Percentiles rank a stretch among this genome's conserved stretches.
phyloP scores from a whole-genome alignment of 2,797 vertebrate genomes.

The Fringilla coelebs region DNA sequence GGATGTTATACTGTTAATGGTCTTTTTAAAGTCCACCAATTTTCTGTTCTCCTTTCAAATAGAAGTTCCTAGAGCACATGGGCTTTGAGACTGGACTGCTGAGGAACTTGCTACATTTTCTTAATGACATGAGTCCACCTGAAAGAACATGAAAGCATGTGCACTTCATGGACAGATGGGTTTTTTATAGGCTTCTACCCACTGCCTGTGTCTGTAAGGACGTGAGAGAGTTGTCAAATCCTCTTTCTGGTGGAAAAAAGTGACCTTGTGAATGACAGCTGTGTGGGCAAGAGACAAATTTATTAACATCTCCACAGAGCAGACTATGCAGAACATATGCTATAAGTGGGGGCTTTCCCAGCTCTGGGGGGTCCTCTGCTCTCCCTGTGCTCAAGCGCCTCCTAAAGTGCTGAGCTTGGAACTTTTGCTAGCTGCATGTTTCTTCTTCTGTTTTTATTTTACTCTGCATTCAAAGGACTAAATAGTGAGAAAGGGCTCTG shows the following conservation, averaged over 20 bases:
- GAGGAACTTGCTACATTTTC: background rate
- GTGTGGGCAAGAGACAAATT: background rate
- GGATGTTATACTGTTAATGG: background rate
- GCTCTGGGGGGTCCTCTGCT: background rate
- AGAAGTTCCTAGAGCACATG: background rate
- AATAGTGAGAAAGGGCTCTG: conserved; percentile 13
- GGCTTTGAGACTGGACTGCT: background rate
- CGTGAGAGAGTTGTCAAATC: background rate
- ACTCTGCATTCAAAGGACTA: conserved; percentile 27
- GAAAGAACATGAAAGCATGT: background rate
- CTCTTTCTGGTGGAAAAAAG: background rate
- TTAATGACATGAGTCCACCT: background rate
- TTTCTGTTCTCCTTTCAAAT: background rate
- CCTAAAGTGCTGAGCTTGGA: conserved; percentile 17
- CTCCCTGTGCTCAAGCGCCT: background rate
- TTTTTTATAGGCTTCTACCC: background rate
- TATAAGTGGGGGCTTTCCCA: background rate
- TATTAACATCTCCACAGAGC: background rate
- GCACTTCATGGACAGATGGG: fast-evolving
- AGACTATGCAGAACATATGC: background rate
- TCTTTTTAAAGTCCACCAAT: background rate
- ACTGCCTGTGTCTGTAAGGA: background rate
- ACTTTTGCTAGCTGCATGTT: background rate
- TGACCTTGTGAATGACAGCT: background rate
- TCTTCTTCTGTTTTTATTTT: conserved; percentile 50